A percentile compares a stretch with the other conserved stretches of the same genome.
phyloP scores from a whole-genome alignment of 2,888 invertebrate genomes.

The Phlogophora meticulosa region DNA sequence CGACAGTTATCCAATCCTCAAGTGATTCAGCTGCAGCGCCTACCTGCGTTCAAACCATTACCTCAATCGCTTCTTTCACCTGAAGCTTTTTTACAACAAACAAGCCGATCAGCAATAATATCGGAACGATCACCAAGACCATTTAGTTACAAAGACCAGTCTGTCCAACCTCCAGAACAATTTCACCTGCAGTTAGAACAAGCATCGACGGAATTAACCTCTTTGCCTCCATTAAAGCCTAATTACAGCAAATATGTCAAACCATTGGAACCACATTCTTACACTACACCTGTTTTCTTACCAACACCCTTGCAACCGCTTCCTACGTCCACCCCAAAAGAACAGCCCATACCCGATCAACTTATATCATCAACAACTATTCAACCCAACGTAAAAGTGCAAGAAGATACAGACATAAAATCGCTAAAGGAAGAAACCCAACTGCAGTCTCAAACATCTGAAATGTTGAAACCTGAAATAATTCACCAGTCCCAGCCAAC shows the following conservation, averaged over 20 bases:
- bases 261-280: conserved; percentile 18
- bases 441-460: conserved; percentile 8
- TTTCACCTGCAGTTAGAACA: conserved; percentile 18
- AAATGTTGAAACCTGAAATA: conserved; percentile 24
- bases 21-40: conserved; percentile 17
- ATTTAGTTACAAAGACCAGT: conserved; percentile 13
- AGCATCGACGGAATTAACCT: conserved; percentile 9
- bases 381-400: conserved; percentile 41
- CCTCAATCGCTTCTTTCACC: conserved; percentile 17
- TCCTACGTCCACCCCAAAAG: conserved; percentile 33
- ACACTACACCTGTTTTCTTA: conserved; percentile 29
- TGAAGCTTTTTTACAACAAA: conserved; percentile 29
- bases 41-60: conserved; percentile 44
- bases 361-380: conserved; percentile 53
- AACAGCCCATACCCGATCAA: conserved; percentile 45
- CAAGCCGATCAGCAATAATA: conserved; percentile 13
- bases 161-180: neutral
- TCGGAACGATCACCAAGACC: conserved; percentile 11
- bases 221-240: conserved; percentile 34
- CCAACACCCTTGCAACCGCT: conserved; percentile 32
- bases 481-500: conserved; percentile 17
- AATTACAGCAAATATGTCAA: conserved; percentile 40
- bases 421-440: conserved; percentile 13
- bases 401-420: conserved; percentile 7
- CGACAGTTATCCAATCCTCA: conserved; percentile 14